Base-by-base conservation (phyloP, 1,140 invertebrate genomes). In the Heliconius congener region DNA sequence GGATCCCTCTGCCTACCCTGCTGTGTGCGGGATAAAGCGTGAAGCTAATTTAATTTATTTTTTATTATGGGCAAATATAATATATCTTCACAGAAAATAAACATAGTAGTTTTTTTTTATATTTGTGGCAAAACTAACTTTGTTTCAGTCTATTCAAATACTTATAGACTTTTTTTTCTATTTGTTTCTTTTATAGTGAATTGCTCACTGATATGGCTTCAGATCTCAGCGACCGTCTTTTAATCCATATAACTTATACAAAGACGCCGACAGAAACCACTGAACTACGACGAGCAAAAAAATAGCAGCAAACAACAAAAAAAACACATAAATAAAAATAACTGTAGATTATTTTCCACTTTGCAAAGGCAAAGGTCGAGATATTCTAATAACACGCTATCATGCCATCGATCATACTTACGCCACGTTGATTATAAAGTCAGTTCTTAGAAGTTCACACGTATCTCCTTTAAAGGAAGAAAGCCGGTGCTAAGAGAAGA, bases 401-500 rank as follows among this genome's bases (percentile, higher is more conserved):
- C 77, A 19, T 70, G 55, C 78, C 30, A 75, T 78, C 77, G 66
- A 78, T 81, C 66, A 78, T 78, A 78, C 73, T 81, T 81, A 78
- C 55, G 77, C 73, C 74, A 78, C 39, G 66, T 71, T 81, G 73
- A 81, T 73, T 81, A 78, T 60, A 71, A 19, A 73, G 71, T 30
- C 79, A 37, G 71, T 74, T 81, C 72, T 76, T 66, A 75, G 77
- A 78, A 71, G 76, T 81, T 39, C 30, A 70, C 72, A 73, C 39
- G 72, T 77, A 77, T 81, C 77, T 66, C 73, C 76, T 81, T 78
- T 78, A 73, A 81, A 81, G 77, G 77, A 34, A 76, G 66, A 70
- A 73, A 27, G 77, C 80, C 81, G 75, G 77, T 83, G 75, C 66
- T 74, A 73, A 79, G 77, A 81, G 79, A 79, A 57, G 74, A 57